Base-by-base conservation (phyloP, 1,140 invertebrate genomes). In the Drosophila lacteicornis region DNA sequence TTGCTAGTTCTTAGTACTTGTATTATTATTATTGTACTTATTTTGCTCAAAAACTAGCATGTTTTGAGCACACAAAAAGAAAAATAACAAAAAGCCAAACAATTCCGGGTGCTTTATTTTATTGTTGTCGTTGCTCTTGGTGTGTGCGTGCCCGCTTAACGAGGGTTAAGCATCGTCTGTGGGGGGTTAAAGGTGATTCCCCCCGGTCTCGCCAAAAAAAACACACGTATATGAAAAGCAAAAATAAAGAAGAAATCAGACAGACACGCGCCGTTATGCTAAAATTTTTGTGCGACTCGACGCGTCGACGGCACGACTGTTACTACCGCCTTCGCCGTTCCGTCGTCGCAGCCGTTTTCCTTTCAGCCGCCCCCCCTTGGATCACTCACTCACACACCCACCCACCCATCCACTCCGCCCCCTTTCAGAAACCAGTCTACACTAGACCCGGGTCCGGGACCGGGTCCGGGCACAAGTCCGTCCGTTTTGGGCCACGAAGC, bases 251-350 rank as follows among this genome's bases (percentile, higher is more conserved):
- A 38, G 33, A 55, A 55, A 55, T 55, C 19, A 61, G 59, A 60
- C 62, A 61, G 61, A 49, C 50, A 61, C 63, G 75, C 73, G 79
- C 74, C 77, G 80, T 67, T 66, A 88, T 79, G 77, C 73, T 38
- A 61, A 88, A 83, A 88, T 50, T 80, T 87, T 53, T 59, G 57
- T 87, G 75, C 83, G 83, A 88, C 83, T 83, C 79, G 83, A 88
- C 84, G 87, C 84, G 84, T 88, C 80, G 74, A 87, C 78, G 71
- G 84, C 84, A 79, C 80, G 81, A 87, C 80, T 88, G 81, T 84
- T 87, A 87, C 84, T 87, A 87, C 79, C 82, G 77, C 85, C 66
- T 47, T 65, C 58, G 75, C 58, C 74, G 61, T 61, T 79, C 80
- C 66, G 56, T 65, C 61, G 75, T 55, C 67, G 61, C 63, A 71